Base-by-base conservation (phyloP, 2,113 vertebrate genomes). In the Eulemur macaco region DNA sequence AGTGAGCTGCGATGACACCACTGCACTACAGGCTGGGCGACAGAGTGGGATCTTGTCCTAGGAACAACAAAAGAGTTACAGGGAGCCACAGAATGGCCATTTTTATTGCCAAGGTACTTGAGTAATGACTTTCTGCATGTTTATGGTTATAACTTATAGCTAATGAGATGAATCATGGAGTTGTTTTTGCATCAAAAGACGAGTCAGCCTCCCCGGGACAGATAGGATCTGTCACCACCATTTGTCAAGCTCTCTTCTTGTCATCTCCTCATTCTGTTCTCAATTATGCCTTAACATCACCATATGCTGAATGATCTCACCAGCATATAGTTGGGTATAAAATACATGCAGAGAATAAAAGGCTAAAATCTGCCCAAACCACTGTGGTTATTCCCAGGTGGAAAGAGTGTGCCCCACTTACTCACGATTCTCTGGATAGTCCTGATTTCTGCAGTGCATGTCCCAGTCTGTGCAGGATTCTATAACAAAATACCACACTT, bases 371-470 rank as follows among this genome's bases (percentile, higher is more conserved):
- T 42, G 37, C 64, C 25, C 0, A 2, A 10, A 8, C 1, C 34
- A 1, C 0, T 1, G 4, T 1, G 2, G 6, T 2, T 4, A 1
- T 18, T 29, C 45, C 37, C 1, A 5, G 0, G 8, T 0, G 8
- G 37, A 18, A 39, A 42, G 3, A 10, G 20, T 7, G 31, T 8
- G 4, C 18, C 0, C 0, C 17, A 0, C 20, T 39, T 27, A 17
- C 54, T 34, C 14, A 4, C 0, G 1, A 45, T 3, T 7, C 29
- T 23, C 27, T 45, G 9, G 15, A 29, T 14, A 9, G 8, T 27
- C 42, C 18, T 5, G 10, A n/a, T 17, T n/a, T 18, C 17, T 56
- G 2, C 5, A 17, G 50, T 18, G 13, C 1, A 1, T 3, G 5
- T 42, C 37, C 68, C 37, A 31, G 34, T 39, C 68, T 18, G 4